Conservation (phyloP, 1,140 invertebrate genomes). For the Nasonia longicornis region DNA sequence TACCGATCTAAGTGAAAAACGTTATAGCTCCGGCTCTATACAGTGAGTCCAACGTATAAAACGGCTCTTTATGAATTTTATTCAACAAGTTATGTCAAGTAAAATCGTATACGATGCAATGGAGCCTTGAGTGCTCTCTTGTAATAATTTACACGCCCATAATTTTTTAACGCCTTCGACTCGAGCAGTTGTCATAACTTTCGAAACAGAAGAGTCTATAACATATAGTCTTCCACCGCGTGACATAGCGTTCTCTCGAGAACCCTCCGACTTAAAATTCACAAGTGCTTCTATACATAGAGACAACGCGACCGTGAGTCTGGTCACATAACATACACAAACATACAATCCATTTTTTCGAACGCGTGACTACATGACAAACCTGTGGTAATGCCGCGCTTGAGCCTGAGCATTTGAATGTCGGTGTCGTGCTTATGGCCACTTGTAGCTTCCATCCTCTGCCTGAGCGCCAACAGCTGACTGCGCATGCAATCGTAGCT, state of each 20-base stretch:
- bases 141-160: too few relatives aligned
- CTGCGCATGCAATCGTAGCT: conserved; percentile 86
- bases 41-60: too few relatives aligned
- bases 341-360: conserved; percentile 10
- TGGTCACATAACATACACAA: conserved; percentile 47
- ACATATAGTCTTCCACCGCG: too few relatives aligned
- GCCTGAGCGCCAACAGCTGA: conserved; percentile 78
- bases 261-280: background rate
- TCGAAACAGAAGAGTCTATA: background rate
- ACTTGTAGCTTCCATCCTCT: conserved; percentile 72
- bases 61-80: too few relatives aligned
- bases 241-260: too few relatives aligned
- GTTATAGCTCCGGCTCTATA: too few relatives aligned
- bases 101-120: too few relatives aligned
- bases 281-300: background rate
- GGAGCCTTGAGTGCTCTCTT: too few relatives aligned
- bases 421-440: conserved; percentile 76
- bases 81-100: too few relatives aligned
- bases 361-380: conserved; percentile 63
- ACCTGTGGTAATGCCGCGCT: conserved; percentile 73
- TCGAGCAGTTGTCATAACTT: background rate
- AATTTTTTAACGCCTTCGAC: background rate
- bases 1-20: too few relatives aligned
- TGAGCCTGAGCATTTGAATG: conserved; percentile 77
- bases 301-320: background rate